A percentile compares a stretch with the other conserved stretches of the same genome.
Conservation (phyloP, 1,140 invertebrate genomes). For the Drosophila kepulauana region DNA sequence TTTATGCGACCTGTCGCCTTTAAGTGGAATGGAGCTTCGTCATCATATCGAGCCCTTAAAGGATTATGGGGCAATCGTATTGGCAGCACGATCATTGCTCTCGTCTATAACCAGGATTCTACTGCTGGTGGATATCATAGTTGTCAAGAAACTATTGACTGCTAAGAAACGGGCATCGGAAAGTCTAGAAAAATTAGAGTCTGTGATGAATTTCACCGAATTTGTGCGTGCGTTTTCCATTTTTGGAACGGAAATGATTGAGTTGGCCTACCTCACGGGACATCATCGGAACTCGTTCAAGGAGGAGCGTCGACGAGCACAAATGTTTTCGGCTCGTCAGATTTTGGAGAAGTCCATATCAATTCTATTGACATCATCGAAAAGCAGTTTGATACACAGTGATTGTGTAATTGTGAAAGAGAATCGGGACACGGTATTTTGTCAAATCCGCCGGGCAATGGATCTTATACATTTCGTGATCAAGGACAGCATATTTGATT, state of each 20-base stretch:
- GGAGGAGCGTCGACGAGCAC: conserved; percentile 96
- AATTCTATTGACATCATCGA: conserved; percentile 98
- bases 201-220: conserved; percentile 98
- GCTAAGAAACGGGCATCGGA: conserved; percentile 98
- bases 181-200: conserved; percentile 94
- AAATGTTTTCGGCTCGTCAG: conserved; percentile 97
- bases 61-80: conserved; percentile 92
- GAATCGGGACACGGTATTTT: conserved; percentile 98
- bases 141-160: conserved; percentile 97
- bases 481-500: conserved; percentile 94
- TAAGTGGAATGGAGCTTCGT: conserved; percentile 87
- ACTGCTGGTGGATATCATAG: conserved; percentile 98
- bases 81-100: conserved; percentile 96
- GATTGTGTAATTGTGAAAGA: conserved; percentile 96
- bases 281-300: conserved; percentile 95
- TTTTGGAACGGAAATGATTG: conserved; percentile 99
- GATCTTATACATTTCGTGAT: conserved; percentile 99
- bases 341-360: conserved; percentile 99
- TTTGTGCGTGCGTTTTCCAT: conserved; percentile 99
- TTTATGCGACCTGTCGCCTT: conserved; percentile 91
- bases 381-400: conserved; percentile 97
- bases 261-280: conserved; percentile 96
- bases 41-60: conserved; percentile 86
- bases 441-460: conserved; percentile 98
- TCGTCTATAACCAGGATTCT: conserved; percentile 98